Percentiles rank a stretch among this genome's conserved stretches.
These are phyloP conservation scores for Campaea margaritaria DNA, from an alignment of 2,888 invertebrate genomes.

Conservation along the genomic window DNA sequence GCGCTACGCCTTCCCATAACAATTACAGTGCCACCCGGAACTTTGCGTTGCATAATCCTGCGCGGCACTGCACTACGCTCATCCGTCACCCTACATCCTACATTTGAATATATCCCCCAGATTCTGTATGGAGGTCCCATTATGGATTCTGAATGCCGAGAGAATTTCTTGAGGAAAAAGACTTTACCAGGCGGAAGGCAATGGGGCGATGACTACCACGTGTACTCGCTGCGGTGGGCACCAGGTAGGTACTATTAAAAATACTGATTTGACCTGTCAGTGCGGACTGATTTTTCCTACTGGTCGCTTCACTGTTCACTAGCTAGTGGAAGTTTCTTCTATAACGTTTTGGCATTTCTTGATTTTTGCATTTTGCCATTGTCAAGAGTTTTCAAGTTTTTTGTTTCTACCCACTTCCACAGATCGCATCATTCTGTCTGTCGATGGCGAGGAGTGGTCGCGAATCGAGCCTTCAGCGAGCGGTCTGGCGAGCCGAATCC, in stretches of 20 bases:
- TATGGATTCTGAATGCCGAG: constrained; percentile 66
- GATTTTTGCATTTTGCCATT: too few relatives aligned
- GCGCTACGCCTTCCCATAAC: too few relatives aligned
- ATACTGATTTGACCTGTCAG: too few relatives aligned
- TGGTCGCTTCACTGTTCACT: too few relatives aligned
- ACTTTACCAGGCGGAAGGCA: constrained; percentile 41
- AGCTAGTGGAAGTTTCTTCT: too few relatives aligned
- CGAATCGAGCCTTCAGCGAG: constrained; percentile 64
- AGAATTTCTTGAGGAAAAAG: constrained; percentile 58
- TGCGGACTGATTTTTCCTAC: too few relatives aligned
- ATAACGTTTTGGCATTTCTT: too few relatives aligned
- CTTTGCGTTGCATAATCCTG: too few relatives aligned
- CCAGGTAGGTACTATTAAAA: constrained; percentile 75
- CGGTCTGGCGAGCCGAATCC: constrained; percentile 60
- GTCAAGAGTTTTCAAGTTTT: too few relatives aligned
- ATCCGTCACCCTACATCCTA: too few relatives aligned
- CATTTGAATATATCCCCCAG: constrained; percentile 40
- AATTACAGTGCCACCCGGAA: too few relatives aligned
- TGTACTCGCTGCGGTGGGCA: constrained; percentile 88
- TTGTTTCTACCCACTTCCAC: constrained; percentile 23
- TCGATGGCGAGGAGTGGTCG: constrained; percentile 81
- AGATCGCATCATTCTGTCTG: constrained; percentile 80
- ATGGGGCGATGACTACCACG: constrained; percentile 87
- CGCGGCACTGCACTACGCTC: too few relatives aligned
- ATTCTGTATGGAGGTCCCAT: constrained; percentile 82